phyloP scores from a whole-genome alignment of 2,888 invertebrate species.

The Drosophila mimica region DNA sequence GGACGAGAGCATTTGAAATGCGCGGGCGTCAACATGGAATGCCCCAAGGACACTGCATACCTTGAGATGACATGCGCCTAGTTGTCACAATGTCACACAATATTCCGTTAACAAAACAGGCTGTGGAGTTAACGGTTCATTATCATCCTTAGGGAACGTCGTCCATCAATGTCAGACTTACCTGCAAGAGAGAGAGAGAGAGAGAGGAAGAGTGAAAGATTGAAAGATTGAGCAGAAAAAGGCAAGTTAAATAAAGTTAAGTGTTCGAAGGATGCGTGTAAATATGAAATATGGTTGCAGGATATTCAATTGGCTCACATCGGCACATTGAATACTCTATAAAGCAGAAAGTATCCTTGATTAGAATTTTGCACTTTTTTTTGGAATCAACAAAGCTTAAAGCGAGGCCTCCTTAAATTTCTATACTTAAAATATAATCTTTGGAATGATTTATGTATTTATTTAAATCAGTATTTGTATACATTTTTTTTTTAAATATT shows the following conservation, averaged over 20 bases:
- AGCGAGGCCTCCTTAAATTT: background rate
- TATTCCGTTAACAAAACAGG: background rate
- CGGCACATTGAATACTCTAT: slow-evolving; percentile 1
- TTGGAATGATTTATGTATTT: fast-evolving
- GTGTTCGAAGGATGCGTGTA: slow-evolving; percentile 21
- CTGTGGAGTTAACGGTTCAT: slow-evolving; percentile 24
- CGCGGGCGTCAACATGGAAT: slow-evolving; percentile 31
- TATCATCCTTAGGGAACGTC: slow-evolving; percentile 43
- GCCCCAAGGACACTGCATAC: slow-evolving; percentile 36
- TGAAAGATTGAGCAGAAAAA: slow-evolving; percentile 38
- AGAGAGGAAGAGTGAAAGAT: slow-evolving; percentile 8
- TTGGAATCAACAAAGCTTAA: background rate
- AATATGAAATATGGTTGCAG: slow-evolving; percentile 29
- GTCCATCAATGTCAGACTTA: slow-evolving; percentile 78
- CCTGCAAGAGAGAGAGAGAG: slow-evolving; percentile 54
- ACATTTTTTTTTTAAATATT: too few relatives aligned
- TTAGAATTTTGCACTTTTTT: background rate
- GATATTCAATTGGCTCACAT: background rate
- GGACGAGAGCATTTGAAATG: background rate
- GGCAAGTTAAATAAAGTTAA: slow-evolving; percentile 38
- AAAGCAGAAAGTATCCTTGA: background rate
- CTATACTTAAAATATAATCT: background rate
- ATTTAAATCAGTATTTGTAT: background rate
- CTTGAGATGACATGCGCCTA: slow-evolving; percentile 14
- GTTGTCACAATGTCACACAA: slow-evolving; percentile 23